Percentiles rank a stretch among this genome's conserved stretches.
Conservation (phyloP, 2,113 vertebrate species). For the Nesoenas mayeri region DNA sequence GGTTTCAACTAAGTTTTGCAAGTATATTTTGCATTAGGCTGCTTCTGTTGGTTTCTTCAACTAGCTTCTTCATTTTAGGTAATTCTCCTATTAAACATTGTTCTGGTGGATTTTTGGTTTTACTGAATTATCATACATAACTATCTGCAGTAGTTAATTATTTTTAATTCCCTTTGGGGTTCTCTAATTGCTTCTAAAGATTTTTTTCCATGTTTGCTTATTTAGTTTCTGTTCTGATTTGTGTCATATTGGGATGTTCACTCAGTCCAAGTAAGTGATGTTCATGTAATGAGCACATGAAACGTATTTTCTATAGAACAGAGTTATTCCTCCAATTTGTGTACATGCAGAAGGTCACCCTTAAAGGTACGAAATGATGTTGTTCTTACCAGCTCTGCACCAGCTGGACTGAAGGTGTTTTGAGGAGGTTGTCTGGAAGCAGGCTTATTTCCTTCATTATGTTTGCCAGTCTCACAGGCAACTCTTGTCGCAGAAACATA, state of each 20-base stretch:
- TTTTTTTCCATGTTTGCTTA: background rate
- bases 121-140: background rate
- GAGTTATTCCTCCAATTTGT: background rate
- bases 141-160: background rate
- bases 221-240: background rate
- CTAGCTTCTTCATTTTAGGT: background rate
- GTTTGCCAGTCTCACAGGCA: constrained; percentile 93
- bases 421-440: constrained; percentile 92
- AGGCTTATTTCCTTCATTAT: constrained; percentile 98
- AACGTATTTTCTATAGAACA: background rate
- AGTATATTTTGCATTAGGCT: background rate
- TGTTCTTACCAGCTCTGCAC: constrained; percentile 92
- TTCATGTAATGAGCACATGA: background rate
- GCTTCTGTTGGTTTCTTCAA: background rate
- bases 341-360: background rate
- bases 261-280: background rate
- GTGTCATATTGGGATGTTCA: background rate
- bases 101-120: background rate
- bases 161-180: background rate
- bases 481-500: constrained; percentile 91
- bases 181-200: background rate
- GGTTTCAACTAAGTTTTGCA: background rate
- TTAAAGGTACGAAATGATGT: background rate
- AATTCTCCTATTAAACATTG: background rate
- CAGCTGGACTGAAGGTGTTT: constrained; percentile 90